Evolutionary conservation across 2,888 invertebrate genomes (phyloP).

Genomic region (Cerastoderma edule): DNA sequence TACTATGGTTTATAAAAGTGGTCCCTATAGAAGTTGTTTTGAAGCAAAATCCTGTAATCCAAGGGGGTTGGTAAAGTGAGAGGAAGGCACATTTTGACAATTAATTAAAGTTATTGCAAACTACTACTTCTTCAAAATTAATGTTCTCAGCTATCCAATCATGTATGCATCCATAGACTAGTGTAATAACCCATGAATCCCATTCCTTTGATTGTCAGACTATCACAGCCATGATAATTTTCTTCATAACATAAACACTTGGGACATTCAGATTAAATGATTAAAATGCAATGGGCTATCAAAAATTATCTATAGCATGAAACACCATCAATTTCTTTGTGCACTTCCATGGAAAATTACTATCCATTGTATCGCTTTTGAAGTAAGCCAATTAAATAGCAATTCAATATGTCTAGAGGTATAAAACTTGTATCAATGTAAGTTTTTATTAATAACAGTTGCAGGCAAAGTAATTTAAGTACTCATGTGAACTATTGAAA

Average conservation of each 20-base stretch:
- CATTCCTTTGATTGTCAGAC: background rate
- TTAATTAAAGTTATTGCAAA: no score
- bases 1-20: no score
- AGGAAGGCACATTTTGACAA: no score
- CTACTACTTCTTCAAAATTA: no score
- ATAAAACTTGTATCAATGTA: conserved; percentile 20
- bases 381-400: conserved; percentile 22
- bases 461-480: background rate
- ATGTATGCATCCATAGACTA: no score
- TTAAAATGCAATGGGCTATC: conserved; percentile 19
- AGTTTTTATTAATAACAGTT: conserved; percentile 3
- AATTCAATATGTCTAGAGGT: conserved; percentile 20
- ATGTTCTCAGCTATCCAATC: no score
- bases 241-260: conserved; percentile 2
- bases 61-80: no score
- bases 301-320: conserved; percentile 18
- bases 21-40: no score
- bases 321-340: conserved; percentile 25
- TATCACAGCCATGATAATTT: conserved; percentile 17
- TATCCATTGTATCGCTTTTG: conserved; percentile 17
- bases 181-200: conserved; percentile 4
- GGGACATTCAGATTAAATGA: conserved; percentile 6
- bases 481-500: background rate
- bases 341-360: conserved; percentile 20
- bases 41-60: no score